Percentiles rank a stretch among this genome's conserved stretches.
Conservation (phyloP, 1,140 invertebrate genomes). For the Ips typographus region DNA sequence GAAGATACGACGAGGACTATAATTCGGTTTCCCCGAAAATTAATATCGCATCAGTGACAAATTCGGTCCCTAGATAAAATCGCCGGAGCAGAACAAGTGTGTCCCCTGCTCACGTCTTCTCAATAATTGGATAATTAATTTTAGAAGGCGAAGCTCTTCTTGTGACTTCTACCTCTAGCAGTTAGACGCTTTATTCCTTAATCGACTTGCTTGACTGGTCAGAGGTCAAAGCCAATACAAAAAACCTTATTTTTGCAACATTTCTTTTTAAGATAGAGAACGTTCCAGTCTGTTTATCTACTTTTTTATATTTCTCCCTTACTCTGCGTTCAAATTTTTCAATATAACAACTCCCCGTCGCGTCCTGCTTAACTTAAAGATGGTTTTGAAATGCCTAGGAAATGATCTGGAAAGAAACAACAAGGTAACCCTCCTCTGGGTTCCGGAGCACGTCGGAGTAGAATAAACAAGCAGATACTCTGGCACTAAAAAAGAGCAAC, state of each 20-base stretch:
- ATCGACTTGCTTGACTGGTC: constrained; percentile 14
- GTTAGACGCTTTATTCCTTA: constrained; percentile 20
- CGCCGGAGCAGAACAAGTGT: constrained; percentile 39
- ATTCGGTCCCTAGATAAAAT: constrained; percentile 45
- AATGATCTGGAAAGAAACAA: too few species aligned
- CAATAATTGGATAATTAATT: constrained; percentile 51
- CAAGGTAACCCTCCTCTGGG: too few species aligned
- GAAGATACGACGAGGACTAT: constrained; percentile 34
- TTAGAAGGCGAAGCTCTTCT: constrained; percentile 46
- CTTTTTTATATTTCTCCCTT: too few species aligned
- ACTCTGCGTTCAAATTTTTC: too few species aligned
- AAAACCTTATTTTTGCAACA: constrained; percentile 1
- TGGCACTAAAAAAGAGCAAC: too few species aligned
- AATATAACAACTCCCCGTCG: too few species aligned
- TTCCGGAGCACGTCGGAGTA: too few species aligned
- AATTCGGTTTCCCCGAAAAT: constrained; percentile 41
- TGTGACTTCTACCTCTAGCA: constrained; percentile 37
- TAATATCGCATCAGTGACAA: constrained; percentile 46
- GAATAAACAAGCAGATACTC: too few species aligned
- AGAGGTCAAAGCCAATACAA: not conserved
- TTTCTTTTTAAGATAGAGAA: constrained; percentile 18
- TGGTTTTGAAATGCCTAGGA: too few species aligned
- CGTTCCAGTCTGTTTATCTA: not conserved
- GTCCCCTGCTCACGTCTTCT: constrained; percentile 41
- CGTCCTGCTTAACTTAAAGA: too few species aligned